Conservation (phyloP, 2,113 vertebrate species). For the Corythoichthys haematopterus region DNA sequence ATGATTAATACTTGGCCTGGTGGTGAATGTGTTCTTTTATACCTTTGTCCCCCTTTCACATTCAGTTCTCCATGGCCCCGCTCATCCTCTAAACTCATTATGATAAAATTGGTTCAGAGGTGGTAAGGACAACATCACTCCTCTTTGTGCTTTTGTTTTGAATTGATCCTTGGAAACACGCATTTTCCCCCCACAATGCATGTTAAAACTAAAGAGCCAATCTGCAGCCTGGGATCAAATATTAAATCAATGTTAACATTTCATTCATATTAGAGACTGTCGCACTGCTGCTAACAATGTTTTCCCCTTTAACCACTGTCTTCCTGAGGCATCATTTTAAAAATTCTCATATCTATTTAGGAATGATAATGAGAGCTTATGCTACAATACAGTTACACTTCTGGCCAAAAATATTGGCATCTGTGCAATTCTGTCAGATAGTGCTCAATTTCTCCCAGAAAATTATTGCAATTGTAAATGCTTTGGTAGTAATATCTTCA, state of each 20-base stretch:
- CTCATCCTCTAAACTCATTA: constrained; percentile 85
- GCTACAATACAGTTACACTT: too few relatives aligned
- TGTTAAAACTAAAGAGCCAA: constrained; percentile 49
- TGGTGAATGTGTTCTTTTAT: constrained; percentile 69
- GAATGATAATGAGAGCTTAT: background rate
- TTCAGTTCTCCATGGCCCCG: constrained; percentile 82
- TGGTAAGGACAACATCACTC: constrained; percentile 80
- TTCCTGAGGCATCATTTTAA: background rate
- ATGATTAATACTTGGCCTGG: constrained; percentile 44
- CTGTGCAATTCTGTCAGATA: too few relatives aligned
- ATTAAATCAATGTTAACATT: constrained; percentile 69
- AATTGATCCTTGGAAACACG: constrained; percentile 44
- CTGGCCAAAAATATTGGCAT: too few relatives aligned
- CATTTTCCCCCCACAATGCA: constrained; percentile 46
- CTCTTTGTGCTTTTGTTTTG: constrained; percentile 58
- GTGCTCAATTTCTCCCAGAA: too few relatives aligned
- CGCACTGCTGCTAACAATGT: constrained; percentile 72
- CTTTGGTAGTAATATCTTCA: too few relatives aligned
- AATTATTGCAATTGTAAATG: too few relatives aligned
- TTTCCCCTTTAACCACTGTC: background rate
- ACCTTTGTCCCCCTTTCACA: constrained; percentile 76
- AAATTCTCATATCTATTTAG: background rate
- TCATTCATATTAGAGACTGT: constrained; percentile 77
- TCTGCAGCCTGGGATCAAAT: constrained; percentile 41
- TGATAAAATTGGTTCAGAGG: constrained; percentile 85